phyloP scores from a whole-genome alignment of 2,113 vertebrate genomes.

The Hyperopisus bebe region DNA sequence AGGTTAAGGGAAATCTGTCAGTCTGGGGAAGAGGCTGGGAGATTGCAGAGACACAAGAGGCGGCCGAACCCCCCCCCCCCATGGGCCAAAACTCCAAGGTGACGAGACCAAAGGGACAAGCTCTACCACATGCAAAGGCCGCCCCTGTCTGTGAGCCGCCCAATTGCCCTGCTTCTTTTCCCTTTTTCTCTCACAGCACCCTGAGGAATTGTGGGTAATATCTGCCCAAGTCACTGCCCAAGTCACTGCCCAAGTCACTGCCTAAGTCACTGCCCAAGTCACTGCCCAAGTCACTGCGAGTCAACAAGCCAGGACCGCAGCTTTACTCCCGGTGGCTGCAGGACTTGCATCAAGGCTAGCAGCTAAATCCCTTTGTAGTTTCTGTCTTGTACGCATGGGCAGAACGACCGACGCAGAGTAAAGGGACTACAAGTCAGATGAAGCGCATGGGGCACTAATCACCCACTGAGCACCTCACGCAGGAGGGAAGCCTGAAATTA shows the following conservation, averaged over 20 bases:
- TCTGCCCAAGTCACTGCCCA: conserved; percentile 16
- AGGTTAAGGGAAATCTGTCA: not conserved
- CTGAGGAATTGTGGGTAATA: conserved; percentile 27
- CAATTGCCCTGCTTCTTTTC: not conserved
- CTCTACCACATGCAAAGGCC: not conserved
- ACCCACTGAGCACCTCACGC: not conserved
- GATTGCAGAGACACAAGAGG: not conserved
- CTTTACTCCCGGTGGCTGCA: not conserved
- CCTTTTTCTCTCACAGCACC: not conserved
- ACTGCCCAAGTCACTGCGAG: conserved; percentile 11
- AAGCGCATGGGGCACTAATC: not conserved
- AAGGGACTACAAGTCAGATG: not conserved
- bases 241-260: too few species aligned
- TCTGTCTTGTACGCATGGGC: not conserved
- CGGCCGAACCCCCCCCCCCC: not conserved
- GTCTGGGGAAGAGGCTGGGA: not conserved
- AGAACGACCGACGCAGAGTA: not conserved
- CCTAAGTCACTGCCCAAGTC: too few species aligned
- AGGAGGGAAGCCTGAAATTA: not conserved
- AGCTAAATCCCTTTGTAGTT: not conserved
- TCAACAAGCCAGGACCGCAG: not conserved
- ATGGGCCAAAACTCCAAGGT: not conserved
- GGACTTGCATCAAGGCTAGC: not conserved
- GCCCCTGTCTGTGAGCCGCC: not conserved
- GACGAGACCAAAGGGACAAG: not conserved